Evolutionary conservation across 1,140 invertebrate genomes (phyloP), one percentile per base, ranked within the genome.

Genomic region (Drosophila kohkoa): DNA sequence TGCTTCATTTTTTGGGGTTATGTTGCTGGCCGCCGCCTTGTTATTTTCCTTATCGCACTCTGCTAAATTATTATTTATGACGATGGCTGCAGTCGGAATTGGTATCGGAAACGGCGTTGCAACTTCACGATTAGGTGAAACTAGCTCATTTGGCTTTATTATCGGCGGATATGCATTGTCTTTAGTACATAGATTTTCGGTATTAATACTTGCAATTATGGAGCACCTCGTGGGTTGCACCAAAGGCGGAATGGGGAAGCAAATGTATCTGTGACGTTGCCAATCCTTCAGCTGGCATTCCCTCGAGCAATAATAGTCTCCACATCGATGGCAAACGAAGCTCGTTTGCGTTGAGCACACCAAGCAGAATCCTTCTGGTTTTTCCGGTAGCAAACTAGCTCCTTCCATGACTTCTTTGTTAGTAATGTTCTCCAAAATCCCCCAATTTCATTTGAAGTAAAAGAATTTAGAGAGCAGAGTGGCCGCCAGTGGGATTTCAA

Each of bases 241-340:
- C 30, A 87, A 8, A 2, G 82, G 52, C 1, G 83, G 83, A 25
- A 88, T 38, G 1, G 77, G 58, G 13, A 90, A 72, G 48, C 83
- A 88, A 28, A 88, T 88, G 52, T 88, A 88, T 11, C 83, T 71
- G 20, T 88, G 83, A 5, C 62, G 54, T 35, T 72, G 83, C 83
- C 83, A 88, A 49, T 88, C 86, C 13, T 52, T 25, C 0, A 55
- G 55, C 32, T 88, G 83, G 5, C 83, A 88, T 3, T 73, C 52
- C n/a, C 46, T 64, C n/a, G 70, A 69, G n/a, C 83, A 88, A 63
- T 88, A 88, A 15, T 81, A 88, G 46, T 90, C 86, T 0, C 86
- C 86, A 28, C 83, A 88, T 2, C 86, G 55, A 64, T 88, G 86
- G 8, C 83, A 88, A 49, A 41, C 54, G 1, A 62, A 38, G n/a